phyloP scores from a whole-genome alignment of 2,113 vertebrate genomes.

The Hippocampus mohnikei region DNA sequence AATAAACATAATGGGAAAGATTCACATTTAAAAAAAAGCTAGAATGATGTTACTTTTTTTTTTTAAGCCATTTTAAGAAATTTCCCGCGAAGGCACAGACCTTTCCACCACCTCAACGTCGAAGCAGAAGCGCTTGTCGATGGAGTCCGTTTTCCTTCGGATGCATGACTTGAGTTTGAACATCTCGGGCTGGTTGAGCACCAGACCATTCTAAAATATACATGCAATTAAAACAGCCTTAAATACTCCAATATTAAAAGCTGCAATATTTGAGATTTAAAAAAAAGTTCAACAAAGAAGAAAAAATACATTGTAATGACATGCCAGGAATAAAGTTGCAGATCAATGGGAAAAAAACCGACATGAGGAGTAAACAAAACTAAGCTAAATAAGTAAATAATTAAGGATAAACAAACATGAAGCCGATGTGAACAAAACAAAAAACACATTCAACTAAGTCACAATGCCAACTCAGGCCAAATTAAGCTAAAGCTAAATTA shows the following conservation, averaged over 20 bases:
- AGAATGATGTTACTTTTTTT: not conserved
- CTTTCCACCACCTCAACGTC: slow-evolving; percentile 95
- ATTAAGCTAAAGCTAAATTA: not conserved
- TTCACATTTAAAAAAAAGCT: not conserved
- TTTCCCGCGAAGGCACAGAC: slow-evolving; percentile 26
- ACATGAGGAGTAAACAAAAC: no score
- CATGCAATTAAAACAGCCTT: not conserved
- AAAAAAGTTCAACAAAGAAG: no score
- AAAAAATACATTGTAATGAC: no score
- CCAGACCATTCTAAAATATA: slow-evolving; percentile 81
- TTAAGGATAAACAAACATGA: no score
- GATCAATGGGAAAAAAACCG: no score
- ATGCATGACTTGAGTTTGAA: slow-evolving; percentile 96
- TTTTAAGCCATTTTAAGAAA: slow-evolving; percentile 3
- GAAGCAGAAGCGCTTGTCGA: slow-evolving; percentile 97
- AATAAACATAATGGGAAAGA: not conserved
- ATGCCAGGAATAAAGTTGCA: no score
- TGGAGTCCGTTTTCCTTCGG: slow-evolving; percentile 93
- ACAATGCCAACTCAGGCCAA: no score
- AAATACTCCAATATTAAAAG: not conserved
- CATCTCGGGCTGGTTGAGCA: slow-evolving; percentile 83
- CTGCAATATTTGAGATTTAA: not conserved
- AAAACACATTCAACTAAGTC: not conserved
- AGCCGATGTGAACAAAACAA: not conserved
- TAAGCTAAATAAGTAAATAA: not conserved